A percentile compares a stretch with the other conserved stretches of the same genome.
Evolutionary conservation across 1,140 invertebrate species (phyloP).

Genomic region (Heliconius melpomene): DNA sequence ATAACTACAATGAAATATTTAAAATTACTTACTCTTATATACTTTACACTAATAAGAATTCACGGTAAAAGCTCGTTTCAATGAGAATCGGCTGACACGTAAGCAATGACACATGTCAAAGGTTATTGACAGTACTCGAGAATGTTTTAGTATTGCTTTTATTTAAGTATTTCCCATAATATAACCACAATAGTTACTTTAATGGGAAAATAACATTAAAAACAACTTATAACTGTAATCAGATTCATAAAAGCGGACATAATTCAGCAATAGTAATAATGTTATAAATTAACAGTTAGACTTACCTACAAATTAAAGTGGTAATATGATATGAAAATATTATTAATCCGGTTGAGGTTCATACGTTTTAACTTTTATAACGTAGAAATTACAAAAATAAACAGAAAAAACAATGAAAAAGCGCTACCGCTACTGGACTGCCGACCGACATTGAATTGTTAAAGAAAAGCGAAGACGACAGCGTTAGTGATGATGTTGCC

Average conservation of each 20-base stretch:
- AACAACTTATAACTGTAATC: background rate
- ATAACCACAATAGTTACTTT: background rate
- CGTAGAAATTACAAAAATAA: conserved; percentile 24
- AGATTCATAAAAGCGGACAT: background rate
- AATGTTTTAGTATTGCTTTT: conserved; percentile 14
- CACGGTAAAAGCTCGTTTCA: conserved; percentile 29
- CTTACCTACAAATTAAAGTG: conserved; percentile 24
- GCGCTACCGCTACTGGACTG: conserved; percentile 1
- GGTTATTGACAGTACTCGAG: conserved; percentile 72
- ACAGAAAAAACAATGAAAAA: conserved; percentile 21
- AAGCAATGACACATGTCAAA: conserved; percentile 82
- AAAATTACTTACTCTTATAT: conserved; percentile 20
- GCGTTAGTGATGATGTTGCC: conserved; percentile 17
- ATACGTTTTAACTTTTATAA: conserved; percentile 21
- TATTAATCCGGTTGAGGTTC: background rate
- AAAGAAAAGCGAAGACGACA: conserved; percentile 16
- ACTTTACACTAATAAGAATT: conserved; percentile 29
- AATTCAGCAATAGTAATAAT: background rate
- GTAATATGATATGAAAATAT: conserved; percentile 11
- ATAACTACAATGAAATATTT: background rate
- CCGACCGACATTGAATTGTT: conserved; percentile 23
- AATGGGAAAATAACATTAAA: background rate
- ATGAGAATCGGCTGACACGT: conserved; percentile 68
- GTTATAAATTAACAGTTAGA: background rate
- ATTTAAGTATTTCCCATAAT: background rate